phyloP scores from a whole-genome alignment of 2,113 vertebrate genomes.

The Oxyura jamaicensis region DNA sequence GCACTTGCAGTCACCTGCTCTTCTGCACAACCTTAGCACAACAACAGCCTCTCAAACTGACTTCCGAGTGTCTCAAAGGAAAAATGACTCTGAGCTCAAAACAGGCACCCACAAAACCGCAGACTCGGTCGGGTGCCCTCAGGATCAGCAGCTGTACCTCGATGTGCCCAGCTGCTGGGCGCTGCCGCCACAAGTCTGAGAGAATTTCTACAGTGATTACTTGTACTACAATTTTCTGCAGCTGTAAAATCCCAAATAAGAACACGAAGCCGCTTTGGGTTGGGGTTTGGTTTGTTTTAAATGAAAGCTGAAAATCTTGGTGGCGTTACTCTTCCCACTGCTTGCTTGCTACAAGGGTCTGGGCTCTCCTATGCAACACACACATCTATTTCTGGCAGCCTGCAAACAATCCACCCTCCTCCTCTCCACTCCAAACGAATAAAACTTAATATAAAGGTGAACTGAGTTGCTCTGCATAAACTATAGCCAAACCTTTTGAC shows the following conservation, averaged over 20 bases:
- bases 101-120: rapidly evolving
- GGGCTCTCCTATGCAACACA: neutral
- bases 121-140: rapidly evolving
- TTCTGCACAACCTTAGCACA: neutral
- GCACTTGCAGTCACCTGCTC: rapidly evolving
- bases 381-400: neutral
- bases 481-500: neutral
- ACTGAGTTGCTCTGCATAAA: neutral
- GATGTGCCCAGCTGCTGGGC: rapidly evolving
- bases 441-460: neutral
- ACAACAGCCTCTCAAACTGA: neutral
- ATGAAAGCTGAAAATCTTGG: neutral
- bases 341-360: neutral
- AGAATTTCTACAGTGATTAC: neutral
- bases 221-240: rapidly evolving
- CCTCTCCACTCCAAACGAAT: neutral
- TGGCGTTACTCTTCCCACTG: rapidly evolving
- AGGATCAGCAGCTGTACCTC: neutral
- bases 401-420: neutral
- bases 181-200: rapidly evolving
- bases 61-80: neutral
- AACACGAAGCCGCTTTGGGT: neutral
- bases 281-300: neutral
- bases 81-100: neutral
- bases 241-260: neutral